Base-by-base conservation (phyloP, 2,888 invertebrate species). In the Pocota personata region DNA sequence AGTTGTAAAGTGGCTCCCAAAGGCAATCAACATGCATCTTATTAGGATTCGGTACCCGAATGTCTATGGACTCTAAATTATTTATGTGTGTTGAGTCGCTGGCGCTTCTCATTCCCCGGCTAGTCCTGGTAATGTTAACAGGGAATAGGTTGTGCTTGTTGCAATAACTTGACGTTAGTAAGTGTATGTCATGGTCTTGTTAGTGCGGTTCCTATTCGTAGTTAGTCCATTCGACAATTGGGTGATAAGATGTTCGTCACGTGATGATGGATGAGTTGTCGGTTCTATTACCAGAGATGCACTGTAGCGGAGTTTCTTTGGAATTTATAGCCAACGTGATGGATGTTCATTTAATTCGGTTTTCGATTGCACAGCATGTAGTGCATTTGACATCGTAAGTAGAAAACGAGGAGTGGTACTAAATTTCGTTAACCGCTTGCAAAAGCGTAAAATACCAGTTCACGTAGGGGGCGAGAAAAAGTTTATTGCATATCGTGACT, bases 21-120 rank as follows among this genome's bases (percentile, higher is more conserved):
- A 87, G 83, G 88, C 83, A 88, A 87, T 88, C 87, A 87, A 57
- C 82, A 76, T 87, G 78, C 87, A 87, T 87, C 83, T 88, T 87
- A 83, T 79, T 77, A 58, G 72, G 67, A 62, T 71, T 48, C 67
- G 67, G 52, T 58, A 62, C 24, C 58, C 60, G 32, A 58, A 84
- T 76, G 76, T 60, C 64, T 71, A 48, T 48, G 67, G 37, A 60
- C 52, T 77, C 43, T 86, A 60, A 76, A 82, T 86, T 86, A 86
- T 86, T 82, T 77, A 86, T 72, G 58, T 60, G 76, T 72, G 60
- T 40, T 79, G 78, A 72, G 50, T 71, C 43, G 69, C 50, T 46
- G 24, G 21, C 19, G 24, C 3, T 27, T 67, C 50, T 19, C 40
- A 58, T 60, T 64, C 71, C 71, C 46, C 55, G 46, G 71, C 19